phyloP scores from a whole-genome alignment of 2,113 vertebrate species.

The Macroglossus sobrinus region DNA sequence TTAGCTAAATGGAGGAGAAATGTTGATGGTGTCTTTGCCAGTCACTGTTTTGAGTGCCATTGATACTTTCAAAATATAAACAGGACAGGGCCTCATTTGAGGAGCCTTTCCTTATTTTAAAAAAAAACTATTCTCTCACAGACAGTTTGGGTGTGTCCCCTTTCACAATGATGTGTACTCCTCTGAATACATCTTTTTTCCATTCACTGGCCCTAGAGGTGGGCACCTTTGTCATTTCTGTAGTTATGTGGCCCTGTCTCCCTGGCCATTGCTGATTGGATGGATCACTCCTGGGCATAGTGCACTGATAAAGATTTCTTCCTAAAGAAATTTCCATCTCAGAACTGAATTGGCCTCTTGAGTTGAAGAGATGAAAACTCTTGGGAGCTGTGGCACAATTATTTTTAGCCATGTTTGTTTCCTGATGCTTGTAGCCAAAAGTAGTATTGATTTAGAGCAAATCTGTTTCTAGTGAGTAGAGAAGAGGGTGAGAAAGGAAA shows the following conservation, averaged over 20 bases:
- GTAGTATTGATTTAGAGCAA: neutral
- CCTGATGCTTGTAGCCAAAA: neutral
- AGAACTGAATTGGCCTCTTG: neutral
- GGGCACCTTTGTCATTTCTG: neutral
- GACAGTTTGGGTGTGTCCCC: neutral
- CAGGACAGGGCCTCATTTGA: neutral
- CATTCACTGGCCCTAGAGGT: neutral
- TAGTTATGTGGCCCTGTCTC: neutral
- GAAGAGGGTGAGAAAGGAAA: neutral
- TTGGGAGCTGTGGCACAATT: neutral
- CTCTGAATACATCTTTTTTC: neutral
- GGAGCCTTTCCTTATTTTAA: neutral
- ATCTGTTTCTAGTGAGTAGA: neutral
- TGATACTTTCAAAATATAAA: constrained; percentile 19
- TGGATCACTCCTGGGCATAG: neutral
- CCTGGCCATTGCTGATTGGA: neutral
- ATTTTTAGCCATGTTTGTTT: neutral
- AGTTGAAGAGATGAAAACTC: neutral
- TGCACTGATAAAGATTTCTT: neutral
- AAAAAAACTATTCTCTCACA: neutral
- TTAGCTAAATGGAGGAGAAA: constrained; percentile 28
- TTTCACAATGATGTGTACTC: neutral
- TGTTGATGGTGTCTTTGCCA: neutral
- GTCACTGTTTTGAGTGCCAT: neutral
- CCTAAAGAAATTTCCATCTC: neutral